Conservation (phyloP, 2,888 invertebrate species). For the Spialia ferax region DNA sequence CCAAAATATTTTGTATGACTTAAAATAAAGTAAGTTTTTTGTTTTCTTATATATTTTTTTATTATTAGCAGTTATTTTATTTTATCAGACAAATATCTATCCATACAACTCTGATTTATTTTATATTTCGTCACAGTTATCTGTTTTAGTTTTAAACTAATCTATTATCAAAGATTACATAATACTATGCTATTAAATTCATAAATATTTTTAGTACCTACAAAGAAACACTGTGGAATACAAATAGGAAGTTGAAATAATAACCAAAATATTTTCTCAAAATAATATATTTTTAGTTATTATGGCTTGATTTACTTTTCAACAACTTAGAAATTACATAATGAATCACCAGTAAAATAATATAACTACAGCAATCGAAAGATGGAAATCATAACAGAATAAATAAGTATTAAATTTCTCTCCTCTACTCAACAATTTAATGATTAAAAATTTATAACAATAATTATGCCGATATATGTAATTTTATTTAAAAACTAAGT, state of each 20-base stretch:
- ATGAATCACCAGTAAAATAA: constrained; percentile 83
- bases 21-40: too few relatives aligned
- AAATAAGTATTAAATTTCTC: constrained; percentile 82
- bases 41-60: too few relatives aligned
- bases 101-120: too few relatives aligned
- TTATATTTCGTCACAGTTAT: too few relatives aligned
- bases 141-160: too few relatives aligned
- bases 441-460: constrained; percentile 81
- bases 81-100: too few relatives aligned
- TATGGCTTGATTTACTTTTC: constrained; percentile 86
- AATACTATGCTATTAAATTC: too few relatives aligned
- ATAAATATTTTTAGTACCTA: too few relatives aligned
- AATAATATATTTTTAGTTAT: constrained; percentile 87
- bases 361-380: constrained; percentile 80
- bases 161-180: too few relatives aligned
- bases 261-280: constrained; percentile 64
- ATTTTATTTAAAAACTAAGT: constrained; percentile 66
- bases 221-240: background rate
- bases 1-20: too few relatives aligned
- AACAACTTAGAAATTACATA: constrained; percentile 85
- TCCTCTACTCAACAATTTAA: constrained; percentile 84
- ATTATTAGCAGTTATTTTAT: too few relatives aligned
- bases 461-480: constrained; percentile 80
- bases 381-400: constrained; percentile 77
- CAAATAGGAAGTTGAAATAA: constrained; percentile 42